Percentiles rank a stretch among this genome's conserved stretches.
These are phyloP conservation scores for Lacerta viridis DNA, from an alignment of 2,797 vertebrate species.

Conservation along the genomic window DNA sequence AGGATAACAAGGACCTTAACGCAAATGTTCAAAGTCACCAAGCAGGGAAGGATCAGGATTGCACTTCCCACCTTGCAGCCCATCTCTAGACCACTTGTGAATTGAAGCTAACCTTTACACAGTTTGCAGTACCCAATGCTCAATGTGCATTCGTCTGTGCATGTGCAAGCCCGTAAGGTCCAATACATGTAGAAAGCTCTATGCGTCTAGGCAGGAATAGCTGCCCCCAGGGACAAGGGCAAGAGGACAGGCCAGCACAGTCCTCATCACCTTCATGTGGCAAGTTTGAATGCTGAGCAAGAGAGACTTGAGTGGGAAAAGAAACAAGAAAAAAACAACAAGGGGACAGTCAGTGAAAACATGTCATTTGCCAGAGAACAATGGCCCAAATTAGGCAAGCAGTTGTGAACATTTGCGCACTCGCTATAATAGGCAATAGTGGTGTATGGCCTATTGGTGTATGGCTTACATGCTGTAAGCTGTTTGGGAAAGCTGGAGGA, in stretches of 20 bases:
- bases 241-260: not conserved
- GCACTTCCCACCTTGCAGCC: not conserved
- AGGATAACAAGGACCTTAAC: not conserved
- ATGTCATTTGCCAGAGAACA: not conserved
- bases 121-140: not conserved
- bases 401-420: not conserved
- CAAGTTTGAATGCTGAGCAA: not conserved
- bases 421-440: not conserved
- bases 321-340: not conserved
- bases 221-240: not conserved
- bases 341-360: not conserved
- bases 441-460: not conserved
- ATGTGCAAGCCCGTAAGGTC: not conserved
- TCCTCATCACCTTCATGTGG: not conserved
- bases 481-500: not conserved
- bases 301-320: not conserved
- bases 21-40: not conserved
- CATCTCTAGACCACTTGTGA: too few species aligned
- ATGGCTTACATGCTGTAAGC: not conserved
- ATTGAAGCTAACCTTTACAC: not conserved
- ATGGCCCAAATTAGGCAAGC: not conserved
- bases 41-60: not conserved
- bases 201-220: not conserved
- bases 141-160: not conserved
- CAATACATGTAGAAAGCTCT: not conserved